phyloP scores from a whole-genome alignment of 2,888 invertebrate genomes.

The Tenthredo notha region DNA sequence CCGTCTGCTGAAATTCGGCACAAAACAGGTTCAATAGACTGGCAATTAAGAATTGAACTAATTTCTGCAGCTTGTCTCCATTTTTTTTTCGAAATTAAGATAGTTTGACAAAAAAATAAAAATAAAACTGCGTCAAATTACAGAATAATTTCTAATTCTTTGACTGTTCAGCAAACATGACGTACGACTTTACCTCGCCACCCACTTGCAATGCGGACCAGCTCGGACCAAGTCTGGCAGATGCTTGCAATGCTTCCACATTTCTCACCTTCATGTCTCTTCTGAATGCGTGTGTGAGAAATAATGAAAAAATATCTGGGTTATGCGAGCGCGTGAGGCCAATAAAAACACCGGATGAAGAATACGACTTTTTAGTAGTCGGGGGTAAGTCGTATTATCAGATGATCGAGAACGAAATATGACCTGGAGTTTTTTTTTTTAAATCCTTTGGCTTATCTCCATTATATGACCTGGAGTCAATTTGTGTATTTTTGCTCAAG shows the following conservation, averaged over 20 bases:
- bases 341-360: neutral
- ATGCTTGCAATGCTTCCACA: conserved; percentile 81
- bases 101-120: neutral
- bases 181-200: conserved; percentile 16
- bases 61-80: conserved; percentile 72
- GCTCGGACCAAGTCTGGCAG: conserved; percentile 81
- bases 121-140: neutral
- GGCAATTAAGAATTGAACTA: neutral
- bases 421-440: too few species aligned
- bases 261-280: conserved; percentile 80
- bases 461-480: neutral
- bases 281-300: neutral
- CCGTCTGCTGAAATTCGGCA: neutral
- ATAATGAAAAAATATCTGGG: conserved; percentile 68
- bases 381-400: neutral
- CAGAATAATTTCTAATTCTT: neutral
- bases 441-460: too few species aligned
- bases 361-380: conserved; percentile 9
- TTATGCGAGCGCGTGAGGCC: conserved; percentile 76
- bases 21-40: neutral
- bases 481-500: conserved; percentile 60
- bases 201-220: neutral
- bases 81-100: neutral
- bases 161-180: neutral
- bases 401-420: neutral